Conservation (phyloP, 1,140 invertebrate species). For the Zaprionus kolodkinae region DNA sequence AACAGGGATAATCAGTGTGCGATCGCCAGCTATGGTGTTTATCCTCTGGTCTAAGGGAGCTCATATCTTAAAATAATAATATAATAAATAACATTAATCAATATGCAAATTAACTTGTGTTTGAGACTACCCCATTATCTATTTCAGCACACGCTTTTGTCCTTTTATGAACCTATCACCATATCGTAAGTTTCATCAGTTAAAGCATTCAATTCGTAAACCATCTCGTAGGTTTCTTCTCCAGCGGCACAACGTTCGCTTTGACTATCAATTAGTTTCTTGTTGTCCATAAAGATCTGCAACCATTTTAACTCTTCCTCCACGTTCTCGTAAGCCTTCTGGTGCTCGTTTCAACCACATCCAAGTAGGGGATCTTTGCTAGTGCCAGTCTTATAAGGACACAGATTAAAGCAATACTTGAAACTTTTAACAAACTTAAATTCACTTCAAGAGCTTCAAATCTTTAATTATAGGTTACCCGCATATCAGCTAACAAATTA, state of each 20-base stretch:
- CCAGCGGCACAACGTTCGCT: constrained; percentile 89
- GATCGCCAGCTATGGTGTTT: constrained; percentile 25
- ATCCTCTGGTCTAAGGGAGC: constrained; percentile 8
- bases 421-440: too few species aligned
- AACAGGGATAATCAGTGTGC: constrained; percentile 66
- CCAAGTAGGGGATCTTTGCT: background rate
- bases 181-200: too few species aligned
- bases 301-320: constrained; percentile 85
- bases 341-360: background rate
- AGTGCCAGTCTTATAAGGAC: background rate
- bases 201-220: too few species aligned
- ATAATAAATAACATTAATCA: constrained; percentile 3
- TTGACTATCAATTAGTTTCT: constrained; percentile 91
- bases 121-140: background rate
- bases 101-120: background rate
- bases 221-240: constrained; percentile 87
- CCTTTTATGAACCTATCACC: too few species aligned
- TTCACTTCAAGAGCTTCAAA: background rate
- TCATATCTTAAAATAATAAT: background rate
- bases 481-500: background rate
- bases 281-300: constrained; percentile 94
- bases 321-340: constrained; percentile 10
- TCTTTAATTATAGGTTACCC: background rate
- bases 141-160: too few species aligned
- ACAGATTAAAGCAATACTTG: background rate